A percentile compares a stretch with the other conserved stretches of the same genome.
Conservation (phyloP, 1,140 invertebrate species). For the Eriocheir sinensis region DNA sequence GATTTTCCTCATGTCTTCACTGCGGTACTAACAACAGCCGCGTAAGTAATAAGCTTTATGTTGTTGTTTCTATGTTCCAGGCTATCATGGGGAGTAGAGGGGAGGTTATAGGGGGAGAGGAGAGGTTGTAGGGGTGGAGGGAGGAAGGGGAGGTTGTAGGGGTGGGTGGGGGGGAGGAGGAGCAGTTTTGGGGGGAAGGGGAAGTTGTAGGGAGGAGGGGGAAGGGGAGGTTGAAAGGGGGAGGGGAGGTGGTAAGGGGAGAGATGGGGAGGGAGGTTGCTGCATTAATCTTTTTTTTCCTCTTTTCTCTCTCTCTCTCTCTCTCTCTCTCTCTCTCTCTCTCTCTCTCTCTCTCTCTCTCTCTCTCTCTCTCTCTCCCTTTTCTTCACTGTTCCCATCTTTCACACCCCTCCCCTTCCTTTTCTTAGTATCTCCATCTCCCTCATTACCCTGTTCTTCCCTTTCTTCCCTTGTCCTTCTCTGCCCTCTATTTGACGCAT, state of each 20-base stretch:
- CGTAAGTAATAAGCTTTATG: no score
- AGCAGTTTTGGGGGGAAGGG: neutral
- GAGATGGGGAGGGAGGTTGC: neutral
- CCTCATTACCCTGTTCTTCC: neutral
- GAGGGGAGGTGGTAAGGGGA: neutral
- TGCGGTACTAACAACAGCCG: neutral
- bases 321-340: neutral
- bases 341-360: neutral
- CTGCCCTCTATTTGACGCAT: neutral
- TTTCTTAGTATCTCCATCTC: neutral
- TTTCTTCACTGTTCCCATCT: neutral
- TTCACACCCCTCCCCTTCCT: neutral
- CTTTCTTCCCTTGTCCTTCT: neutral
- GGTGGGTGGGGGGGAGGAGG: neutral
- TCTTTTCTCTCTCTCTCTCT: conserved; percentile 20
- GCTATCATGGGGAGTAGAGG: no score
- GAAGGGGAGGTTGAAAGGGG: neutral
- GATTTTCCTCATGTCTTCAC: neutral
- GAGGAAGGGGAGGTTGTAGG: neutral
- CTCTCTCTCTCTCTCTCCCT: neutral
- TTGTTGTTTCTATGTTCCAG: no score
- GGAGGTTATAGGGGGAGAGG: no score
- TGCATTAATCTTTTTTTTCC: no score
- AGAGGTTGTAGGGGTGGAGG: no score
- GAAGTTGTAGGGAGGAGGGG: neutral